Percentiles rank a stretch among this genome's conserved stretches.
Evolutionary conservation across 2,797 vertebrate species (phyloP).

Genomic region (Chiropotes sagulatus): DNA sequence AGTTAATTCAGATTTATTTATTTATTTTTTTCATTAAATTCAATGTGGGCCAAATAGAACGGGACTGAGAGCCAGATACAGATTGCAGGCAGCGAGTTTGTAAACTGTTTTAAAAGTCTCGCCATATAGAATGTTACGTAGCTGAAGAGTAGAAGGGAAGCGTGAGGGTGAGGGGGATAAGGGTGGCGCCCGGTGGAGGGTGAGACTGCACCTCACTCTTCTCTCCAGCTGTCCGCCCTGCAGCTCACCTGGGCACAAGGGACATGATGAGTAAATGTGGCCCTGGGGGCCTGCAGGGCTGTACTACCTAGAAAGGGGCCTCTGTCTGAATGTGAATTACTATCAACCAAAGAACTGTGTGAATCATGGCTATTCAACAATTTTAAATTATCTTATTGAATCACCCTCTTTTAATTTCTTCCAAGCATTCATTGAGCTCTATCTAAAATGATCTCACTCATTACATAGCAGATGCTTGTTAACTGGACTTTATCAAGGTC

Average conservation of each 20-base stretch:
- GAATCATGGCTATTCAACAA: not conserved
- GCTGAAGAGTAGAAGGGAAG: not conserved
- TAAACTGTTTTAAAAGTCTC: slow-evolving; percentile 21
- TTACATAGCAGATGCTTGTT: not conserved
- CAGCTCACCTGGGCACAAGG: not conserved
- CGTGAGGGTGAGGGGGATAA: accelerated
- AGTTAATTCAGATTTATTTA: slow-evolving; percentile 63
- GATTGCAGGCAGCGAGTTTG: slow-evolving; percentile 16
- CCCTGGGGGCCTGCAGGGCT: not conserved
- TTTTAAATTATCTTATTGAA: not conserved
- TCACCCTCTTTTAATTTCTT: not conserved
- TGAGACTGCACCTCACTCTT: accelerated
- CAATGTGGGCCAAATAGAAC: slow-evolving; percentile 54
- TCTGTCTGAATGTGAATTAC: not conserved
- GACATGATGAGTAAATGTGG: not conserved
- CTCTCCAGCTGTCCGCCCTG: not conserved
- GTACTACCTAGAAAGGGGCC: not conserved
- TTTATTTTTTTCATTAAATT: slow-evolving; percentile 37
- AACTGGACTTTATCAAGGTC: not conserved
- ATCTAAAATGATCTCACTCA: not conserved
- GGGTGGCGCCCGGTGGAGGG: accelerated
- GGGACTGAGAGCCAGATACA: slow-evolving; percentile 52
- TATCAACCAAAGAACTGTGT: not conserved
- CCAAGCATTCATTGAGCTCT: not conserved
- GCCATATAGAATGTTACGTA: accelerated